phyloP scores from a whole-genome alignment of 1,140 invertebrate species.

The Cephus cinctus region DNA sequence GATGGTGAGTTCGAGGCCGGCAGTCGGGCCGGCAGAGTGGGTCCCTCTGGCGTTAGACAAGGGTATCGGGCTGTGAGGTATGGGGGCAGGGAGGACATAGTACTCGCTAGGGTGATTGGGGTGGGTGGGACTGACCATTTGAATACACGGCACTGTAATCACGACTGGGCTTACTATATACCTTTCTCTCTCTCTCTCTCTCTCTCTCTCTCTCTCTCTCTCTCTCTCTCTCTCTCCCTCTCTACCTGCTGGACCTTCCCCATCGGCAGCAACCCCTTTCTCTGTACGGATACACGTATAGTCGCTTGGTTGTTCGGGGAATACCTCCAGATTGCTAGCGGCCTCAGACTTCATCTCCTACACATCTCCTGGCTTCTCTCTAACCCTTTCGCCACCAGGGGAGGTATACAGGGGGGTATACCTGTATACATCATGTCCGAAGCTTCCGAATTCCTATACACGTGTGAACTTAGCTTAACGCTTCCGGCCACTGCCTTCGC shows the following conservation, averaged over 20 bases:
- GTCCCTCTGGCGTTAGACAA: conserved; percentile 53
- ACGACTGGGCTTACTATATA: conserved; percentile 34
- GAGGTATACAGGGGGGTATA: no score
- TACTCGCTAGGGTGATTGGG: conserved; percentile 48
- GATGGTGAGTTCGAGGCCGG: neutral
- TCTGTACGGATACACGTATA: conserved; percentile 20
- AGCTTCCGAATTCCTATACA: no score
- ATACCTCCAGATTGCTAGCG: conserved; percentile 41
- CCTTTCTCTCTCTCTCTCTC: conserved; percentile 24
- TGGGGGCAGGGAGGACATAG: conserved; percentile 24
- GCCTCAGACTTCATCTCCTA: conserved; percentile 9
- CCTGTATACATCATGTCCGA: no score
- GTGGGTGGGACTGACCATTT: conserved; percentile 54
- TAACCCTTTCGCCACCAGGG: no score
- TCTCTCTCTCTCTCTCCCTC: conserved; percentile 26
- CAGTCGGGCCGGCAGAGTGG: conserved; percentile 23
- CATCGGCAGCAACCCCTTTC: conserved; percentile 44
- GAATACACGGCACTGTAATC: conserved; percentile 56
- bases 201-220: conserved; percentile 21
- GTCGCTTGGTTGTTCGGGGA: conserved; percentile 35
- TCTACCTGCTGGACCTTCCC: conserved; percentile 38
- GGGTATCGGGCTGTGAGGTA: conserved; percentile 39
- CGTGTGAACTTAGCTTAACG: no score
- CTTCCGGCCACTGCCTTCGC: no score
- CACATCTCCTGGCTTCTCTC: no score